Evolutionary conservation across 2,888 invertebrate species (phyloP), one percentile per base, ranked within the genome.

Genomic region (Formica aserva): DNA sequence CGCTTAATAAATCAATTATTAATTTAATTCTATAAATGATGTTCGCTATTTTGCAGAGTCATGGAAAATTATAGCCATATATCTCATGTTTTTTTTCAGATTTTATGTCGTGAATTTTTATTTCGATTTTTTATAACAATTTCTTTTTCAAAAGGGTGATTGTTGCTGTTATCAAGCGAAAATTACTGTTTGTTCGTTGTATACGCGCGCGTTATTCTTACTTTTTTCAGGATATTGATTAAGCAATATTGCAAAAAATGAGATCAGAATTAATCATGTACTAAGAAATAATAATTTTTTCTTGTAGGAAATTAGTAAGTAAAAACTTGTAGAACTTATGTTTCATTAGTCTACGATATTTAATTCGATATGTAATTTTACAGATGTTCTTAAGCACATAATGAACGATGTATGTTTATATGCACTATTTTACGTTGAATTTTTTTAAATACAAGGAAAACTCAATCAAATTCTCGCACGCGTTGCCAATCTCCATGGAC

Each of bases 401-500:
- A 1, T 11, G 32, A 29, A 65, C 8, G 3, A 29, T n/a, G 22
- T 26, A 41, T 32, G 32, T 32, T 32, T 32, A 32, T 32, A 45
- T n/a, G 13, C 8, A n/a, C 38, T 55, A 66, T 66, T 13, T 57
- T 32, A 41, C 22, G 18, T 11, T 45, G 22, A 1, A 15, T 48
- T 32, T 57, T 77, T 57, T 38, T 22, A 0, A 13, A 41, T 9
- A 22, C 11, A 18, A 60, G 22, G 11, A 3, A 8, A 45, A 45
- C 55, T 57, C 18, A 45, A 78, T 78, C 71, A 41, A 78, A 71
- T 78, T 78, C 22, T 71, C 71, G 32, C 45, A 45, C 45, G 60
- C 71, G 45, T 71, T 60, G 22, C 77, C 63, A 62, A 29, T 77
- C 0, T n/a, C 41, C 69, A 45, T n/a, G 22, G 71, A 32, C 8